Percentiles rank a stretch among this genome's conserved stretches.
These are phyloP conservation scores for Danio albolineatus DNA, from an alignment of 2,797 vertebrate genomes.

Conservation along the genomic window DNA sequence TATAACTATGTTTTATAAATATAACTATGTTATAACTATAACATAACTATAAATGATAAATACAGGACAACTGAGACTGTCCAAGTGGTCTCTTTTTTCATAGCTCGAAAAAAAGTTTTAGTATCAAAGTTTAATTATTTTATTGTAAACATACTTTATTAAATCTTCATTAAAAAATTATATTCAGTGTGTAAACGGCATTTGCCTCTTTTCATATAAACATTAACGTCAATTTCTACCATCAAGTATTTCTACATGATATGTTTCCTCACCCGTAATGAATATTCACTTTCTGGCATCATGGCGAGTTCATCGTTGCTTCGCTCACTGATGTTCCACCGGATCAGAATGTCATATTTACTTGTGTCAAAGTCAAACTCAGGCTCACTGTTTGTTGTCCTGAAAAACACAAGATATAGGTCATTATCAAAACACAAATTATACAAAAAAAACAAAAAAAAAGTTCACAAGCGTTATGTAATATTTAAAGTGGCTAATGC, in stretches of 20 bases:
- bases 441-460: no score
- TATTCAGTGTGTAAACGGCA: background rate
- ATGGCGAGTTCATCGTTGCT: slow-evolving; percentile 74
- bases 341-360: slow-evolving; percentile 89
- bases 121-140: no score
- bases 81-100: no score
- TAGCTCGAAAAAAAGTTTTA: no score
- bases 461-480: background rate
- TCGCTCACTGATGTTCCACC: slow-evolving; percentile 60
- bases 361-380: slow-evolving; percentile 91
- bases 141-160: no score
- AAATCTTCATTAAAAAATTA: no score
- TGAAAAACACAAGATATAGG: slow-evolving; percentile 41
- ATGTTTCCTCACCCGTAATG: slow-evolving; percentile 78
- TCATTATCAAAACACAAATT: no score
- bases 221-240: background rate
- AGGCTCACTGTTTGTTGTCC: slow-evolving; percentile 70
- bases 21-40: no score
- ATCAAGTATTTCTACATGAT: background rate
- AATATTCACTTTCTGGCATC: slow-evolving; percentile 84
- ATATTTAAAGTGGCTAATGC: background rate
- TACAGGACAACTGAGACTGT: no score
- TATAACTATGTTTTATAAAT: no score
- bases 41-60: no score
- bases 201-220: background rate